Conservation (phyloP, 35 echinoderm and acorn worm genomes). For the Lytechinus pictus region DNA sequence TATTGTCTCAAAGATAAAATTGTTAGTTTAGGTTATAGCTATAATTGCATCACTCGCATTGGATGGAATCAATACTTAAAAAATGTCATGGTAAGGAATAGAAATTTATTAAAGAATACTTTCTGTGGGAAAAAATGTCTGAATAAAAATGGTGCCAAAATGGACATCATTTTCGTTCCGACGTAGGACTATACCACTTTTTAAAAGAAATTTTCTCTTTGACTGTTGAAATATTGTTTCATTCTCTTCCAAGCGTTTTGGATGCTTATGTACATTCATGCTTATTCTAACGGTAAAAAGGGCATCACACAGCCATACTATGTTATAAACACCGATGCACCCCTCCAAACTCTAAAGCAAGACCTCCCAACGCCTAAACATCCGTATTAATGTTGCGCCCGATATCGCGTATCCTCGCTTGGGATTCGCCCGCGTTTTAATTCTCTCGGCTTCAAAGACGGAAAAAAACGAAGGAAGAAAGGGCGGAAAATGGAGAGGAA, state of each 20-base stretch:
- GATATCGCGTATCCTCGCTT: conserved; percentile 30
- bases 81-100: no score
- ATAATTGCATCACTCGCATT: no score
- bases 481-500: neutral
- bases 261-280: neutral
- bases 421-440: conserved; percentile 7
- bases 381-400: conserved; percentile 20
- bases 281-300: neutral
- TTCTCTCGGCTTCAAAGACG: neutral
- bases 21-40: no score
- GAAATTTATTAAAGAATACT: no score
- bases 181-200: no score
- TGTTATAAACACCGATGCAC: neutral
- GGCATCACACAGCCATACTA: neutral
- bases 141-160: no score
- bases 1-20: no score
- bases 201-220: no score
- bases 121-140: no score
- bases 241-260: neutral
- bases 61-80: no score
- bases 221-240: no score
- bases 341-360: neutral
- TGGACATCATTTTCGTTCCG: no score
- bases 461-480: neutral
- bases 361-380: conserved; percentile 3